Conservation (phyloP, 2,113 vertebrate species). For the Ptilorrhoa leucosticta region DNA sequence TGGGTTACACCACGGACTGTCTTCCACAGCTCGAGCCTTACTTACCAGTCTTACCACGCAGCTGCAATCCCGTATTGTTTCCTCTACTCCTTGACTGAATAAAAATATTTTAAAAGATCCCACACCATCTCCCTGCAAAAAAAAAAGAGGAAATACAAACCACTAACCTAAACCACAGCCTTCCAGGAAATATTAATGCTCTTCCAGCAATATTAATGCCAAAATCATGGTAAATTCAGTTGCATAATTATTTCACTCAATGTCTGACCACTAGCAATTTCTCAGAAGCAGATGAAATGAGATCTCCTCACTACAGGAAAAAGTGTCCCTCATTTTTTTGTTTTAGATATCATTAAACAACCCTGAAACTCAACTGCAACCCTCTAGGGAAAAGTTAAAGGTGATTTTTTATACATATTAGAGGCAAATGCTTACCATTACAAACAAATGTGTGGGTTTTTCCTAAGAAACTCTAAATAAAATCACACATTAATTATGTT, state of each 20-base stretch:
- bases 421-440: not conserved
- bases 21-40: not conserved
- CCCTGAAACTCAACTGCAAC: not conserved
- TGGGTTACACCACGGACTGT: not conserved
- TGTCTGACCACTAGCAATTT: not conserved
- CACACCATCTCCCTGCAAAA: not conserved
- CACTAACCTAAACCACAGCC: not conserved
- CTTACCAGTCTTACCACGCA: not conserved
- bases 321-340: not conserved
- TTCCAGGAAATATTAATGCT: not conserved
- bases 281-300: not conserved
- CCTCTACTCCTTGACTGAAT: not conserved
- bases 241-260: not conserved
- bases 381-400: not conserved
- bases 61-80: not conserved
- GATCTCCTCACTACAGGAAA: not conserved
- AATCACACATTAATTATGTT: not conserved
- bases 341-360: not conserved
- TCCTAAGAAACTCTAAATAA: not conserved
- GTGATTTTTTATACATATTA: not conserved
- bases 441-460: not conserved
- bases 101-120: not conserved
- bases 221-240: not conserved
- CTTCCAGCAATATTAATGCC: not conserved
- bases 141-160: not conserved